Evolutionary conservation across 2,888 invertebrate species (phyloP).

Genomic region (Thereva nobilitata): DNA sequence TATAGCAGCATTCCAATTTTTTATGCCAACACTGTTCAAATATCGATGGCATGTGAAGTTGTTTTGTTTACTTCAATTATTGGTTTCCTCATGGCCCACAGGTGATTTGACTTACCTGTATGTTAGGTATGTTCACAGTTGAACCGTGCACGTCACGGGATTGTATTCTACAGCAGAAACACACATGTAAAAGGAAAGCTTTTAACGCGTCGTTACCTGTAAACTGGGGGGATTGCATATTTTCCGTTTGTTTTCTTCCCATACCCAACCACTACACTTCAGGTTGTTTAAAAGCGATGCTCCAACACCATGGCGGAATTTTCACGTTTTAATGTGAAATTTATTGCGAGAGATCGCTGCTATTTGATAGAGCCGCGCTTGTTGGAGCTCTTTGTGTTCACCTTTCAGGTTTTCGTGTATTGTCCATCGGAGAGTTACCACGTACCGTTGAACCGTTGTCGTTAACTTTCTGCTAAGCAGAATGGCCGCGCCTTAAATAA

Average conservation of each 20-base stretch:
- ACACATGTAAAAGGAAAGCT: too few species aligned
- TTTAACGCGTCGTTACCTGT: too few species aligned
- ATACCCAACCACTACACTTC: too few species aligned
- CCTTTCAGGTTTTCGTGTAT: slow-evolving; percentile 26
- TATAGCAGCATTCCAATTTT: not conserved
- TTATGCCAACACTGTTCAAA: slow-evolving; percentile 15
- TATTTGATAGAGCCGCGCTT: slow-evolving; percentile 12
- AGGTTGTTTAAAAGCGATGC: too few species aligned
- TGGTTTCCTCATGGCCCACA: slow-evolving; percentile 25
- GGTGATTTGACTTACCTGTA: slow-evolving; percentile 30
- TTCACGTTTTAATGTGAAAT: slow-evolving; percentile 27
- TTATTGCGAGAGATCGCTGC: slow-evolving; percentile 27
- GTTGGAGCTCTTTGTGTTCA: slow-evolving; percentile 27
- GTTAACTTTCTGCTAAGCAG: slow-evolving; percentile 6
- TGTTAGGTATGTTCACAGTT: slow-evolving; percentile 19
- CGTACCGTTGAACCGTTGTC: slow-evolving; percentile 12
- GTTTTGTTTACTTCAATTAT: slow-evolving; percentile 34
- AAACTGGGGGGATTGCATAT: too few species aligned
- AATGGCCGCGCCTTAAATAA: slow-evolving; percentile 34
- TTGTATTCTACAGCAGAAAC: too few species aligned
- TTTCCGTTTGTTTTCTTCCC: too few species aligned
- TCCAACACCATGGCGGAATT: slow-evolving; percentile 1
- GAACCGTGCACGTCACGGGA: slow-evolving; percentile 6
- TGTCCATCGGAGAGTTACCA: slow-evolving; percentile 32
- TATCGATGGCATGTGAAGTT: slow-evolving; percentile 3